Evolutionary conservation across 92 coral and sea anemone species (phyloP), one percentile per base, ranked within the genome.

Genomic region (Zoanthus sociatus): DNA sequence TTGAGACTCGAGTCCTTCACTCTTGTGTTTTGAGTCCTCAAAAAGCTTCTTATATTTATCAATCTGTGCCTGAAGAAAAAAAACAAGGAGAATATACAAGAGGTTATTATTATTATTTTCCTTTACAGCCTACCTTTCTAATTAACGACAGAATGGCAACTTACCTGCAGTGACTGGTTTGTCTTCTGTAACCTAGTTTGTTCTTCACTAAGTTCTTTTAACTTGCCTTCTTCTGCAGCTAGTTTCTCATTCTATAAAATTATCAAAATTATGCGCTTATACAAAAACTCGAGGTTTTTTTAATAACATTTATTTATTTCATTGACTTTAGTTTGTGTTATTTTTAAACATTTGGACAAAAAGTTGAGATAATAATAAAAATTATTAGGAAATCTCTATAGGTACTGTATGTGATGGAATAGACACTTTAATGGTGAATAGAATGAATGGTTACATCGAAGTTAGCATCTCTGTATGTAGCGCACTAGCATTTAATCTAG

Each of bases 31-130:
- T 51, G 97, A 87, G 55, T 97, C 99, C 51, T 96, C 95, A 63
- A 92, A 97, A 8, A 97, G 92, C 77, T 97, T 97, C 79, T 95
- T 97, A 82, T 97, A 94, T 87, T 95, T 97, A 63, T 97, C 99
- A 76, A 96, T 97, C 78, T 97, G 99, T 37, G 92, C 70, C 99
- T 97, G 61, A 18, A 69, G 71, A 78, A 12, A 69, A 69, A 3
- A n/a, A 6, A 7, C 20, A 67, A 20, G 16, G 26, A 13, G 12
- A 13, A 63, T 14, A 2, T 61, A 61, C 0, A 61, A 26, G 26
- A 26, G 26, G 26, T 26, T 26, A 26, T 26, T 26, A 26, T 26
- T 26, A 26, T 26, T 26, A 26, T 26, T 26, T 26, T 26, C 26
- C 26, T 26, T 26, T 26, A 26, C 26, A 26, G 26, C 26, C 26